A percentile compares a stretch with the other conserved stretches of the same genome.
These are phyloP conservation scores for Stenopsyche tienmushanensis DNA, from an alignment of 1,140 invertebrate genomes.

Conservation along the genomic window DNA sequence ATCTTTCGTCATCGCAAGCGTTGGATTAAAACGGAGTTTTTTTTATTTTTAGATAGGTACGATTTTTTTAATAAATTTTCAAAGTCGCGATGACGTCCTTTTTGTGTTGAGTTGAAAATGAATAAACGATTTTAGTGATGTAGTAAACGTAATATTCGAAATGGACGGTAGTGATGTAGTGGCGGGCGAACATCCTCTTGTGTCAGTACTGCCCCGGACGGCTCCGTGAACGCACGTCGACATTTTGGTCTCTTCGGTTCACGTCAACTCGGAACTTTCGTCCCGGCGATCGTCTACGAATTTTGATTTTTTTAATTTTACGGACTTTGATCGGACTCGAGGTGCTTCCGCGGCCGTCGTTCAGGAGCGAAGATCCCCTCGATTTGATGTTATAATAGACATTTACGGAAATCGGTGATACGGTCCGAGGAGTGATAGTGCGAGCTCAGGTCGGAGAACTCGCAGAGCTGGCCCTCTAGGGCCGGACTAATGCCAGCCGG, in stretches of 20 bases:
- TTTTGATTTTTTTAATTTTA: too few relatives aligned
- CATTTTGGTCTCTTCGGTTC: background rate
- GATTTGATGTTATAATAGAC: background rate
- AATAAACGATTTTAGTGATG: too few relatives aligned
- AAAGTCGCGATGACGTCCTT: too few relatives aligned
- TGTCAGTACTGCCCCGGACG: background rate
- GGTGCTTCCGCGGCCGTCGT: background rate
- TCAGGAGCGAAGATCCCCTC: background rate
- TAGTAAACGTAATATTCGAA: background rate
- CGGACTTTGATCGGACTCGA: too few relatives aligned
- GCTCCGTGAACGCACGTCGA: background rate
- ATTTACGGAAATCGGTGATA: background rate
- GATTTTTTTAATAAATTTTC: too few relatives aligned
- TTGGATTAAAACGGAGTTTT: too few relatives aligned
- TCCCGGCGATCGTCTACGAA: background rate
- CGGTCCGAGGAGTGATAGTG: background rate
- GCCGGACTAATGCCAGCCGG: constrained; percentile 10
- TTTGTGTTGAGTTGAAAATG: too few relatives aligned
- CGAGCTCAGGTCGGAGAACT: too few relatives aligned
- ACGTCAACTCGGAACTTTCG: constrained; percentile 1
- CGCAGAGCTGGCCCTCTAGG: background rate
- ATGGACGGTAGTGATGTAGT: background rate
- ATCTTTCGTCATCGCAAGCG: too few relatives aligned
- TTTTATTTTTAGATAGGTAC: too few relatives aligned
- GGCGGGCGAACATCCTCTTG: background rate